Conservation (phyloP, 2,797 vertebrate genomes). For the Fundulus diaphanus region DNA sequence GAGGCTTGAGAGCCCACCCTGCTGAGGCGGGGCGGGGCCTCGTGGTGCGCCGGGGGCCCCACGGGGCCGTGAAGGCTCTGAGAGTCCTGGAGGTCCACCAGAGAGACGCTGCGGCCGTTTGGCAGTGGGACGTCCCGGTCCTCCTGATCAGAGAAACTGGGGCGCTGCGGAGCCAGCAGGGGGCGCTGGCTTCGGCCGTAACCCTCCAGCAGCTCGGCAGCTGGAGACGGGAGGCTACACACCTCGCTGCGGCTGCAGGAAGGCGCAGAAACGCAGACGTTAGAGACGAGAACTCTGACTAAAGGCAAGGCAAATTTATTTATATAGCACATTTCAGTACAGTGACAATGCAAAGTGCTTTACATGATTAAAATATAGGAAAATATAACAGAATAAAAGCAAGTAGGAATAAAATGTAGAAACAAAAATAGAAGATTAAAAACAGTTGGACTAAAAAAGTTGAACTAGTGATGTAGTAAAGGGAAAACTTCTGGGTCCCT, state of each 20-base stretch:
- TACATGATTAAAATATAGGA: no score
- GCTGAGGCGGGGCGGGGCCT: constrained; percentile 82
- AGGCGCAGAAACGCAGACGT: neutral
- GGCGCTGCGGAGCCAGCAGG: constrained; percentile 81
- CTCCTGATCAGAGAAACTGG: constrained; percentile 87
- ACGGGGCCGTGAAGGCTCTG: constrained; percentile 70
- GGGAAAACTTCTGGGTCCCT: no score
- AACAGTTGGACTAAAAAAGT: no score
- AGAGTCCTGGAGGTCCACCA: constrained; percentile 94
- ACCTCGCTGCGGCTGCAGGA: constrained; percentile 79
- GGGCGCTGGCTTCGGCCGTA: constrained; percentile 83
- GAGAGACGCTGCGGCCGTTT: constrained; percentile 90
- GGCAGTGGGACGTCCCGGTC: constrained; percentile 82
- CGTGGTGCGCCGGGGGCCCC: constrained; percentile 70
- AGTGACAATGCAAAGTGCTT: no score
- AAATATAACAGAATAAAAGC: no score
- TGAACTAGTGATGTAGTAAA: no score
- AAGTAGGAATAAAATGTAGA: no score
- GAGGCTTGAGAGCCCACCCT: constrained; percentile 88
- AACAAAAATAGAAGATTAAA: no score
- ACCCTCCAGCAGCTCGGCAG: constrained; percentile 81
- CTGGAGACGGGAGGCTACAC: constrained; percentile 84
- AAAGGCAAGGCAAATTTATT: no score
- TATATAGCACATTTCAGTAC: no score
- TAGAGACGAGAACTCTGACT: neutral